Evolutionary conservation across 2,113 vertebrate genomes (phyloP).

Genomic region (human (Homo sapiens)): DNA sequence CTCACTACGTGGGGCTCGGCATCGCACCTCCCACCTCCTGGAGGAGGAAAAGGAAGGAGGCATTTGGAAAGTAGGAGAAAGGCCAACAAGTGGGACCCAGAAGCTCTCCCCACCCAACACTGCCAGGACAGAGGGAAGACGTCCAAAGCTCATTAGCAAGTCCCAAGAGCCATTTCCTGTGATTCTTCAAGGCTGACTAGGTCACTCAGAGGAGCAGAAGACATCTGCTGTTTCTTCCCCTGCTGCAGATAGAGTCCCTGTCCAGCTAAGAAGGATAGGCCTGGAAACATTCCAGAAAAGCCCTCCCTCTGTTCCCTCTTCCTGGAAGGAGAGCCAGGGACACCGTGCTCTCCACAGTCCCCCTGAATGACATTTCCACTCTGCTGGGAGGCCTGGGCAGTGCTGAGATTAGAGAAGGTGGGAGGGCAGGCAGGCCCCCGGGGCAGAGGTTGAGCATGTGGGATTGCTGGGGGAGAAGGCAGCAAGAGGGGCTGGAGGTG

Average conservation of each 20-base stretch:
- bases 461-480: fast-evolving
- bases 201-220: conserved; percentile 50
- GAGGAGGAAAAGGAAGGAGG: conserved; percentile 52
- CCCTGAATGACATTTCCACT: fast-evolving
- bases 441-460: fast-evolving
- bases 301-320: background rate
- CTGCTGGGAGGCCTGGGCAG: background rate
- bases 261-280: background rate
- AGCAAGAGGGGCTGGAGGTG: background rate
- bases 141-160: conserved; percentile 43
- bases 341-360: fast-evolving
- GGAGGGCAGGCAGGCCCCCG: fast-evolving
- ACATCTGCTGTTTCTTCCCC: conserved; percentile 48
- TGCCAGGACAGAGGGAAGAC: background rate
- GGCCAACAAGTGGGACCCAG: background rate
- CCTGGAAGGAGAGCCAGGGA: background rate
- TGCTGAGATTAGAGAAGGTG: fast-evolving
- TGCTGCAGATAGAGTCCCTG: background rate
- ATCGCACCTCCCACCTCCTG: background rate
- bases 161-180: conserved; percentile 46
- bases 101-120: background rate
- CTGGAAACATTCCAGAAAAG: background rate
- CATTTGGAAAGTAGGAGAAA: background rate
- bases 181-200: conserved; percentile 53
- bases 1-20: too few relatives aligned